These are phyloP conservation scores for Ceyx erithaca DNA, from an alignment of 2,797 vertebrate species.

Conservation along the genomic window DNA sequence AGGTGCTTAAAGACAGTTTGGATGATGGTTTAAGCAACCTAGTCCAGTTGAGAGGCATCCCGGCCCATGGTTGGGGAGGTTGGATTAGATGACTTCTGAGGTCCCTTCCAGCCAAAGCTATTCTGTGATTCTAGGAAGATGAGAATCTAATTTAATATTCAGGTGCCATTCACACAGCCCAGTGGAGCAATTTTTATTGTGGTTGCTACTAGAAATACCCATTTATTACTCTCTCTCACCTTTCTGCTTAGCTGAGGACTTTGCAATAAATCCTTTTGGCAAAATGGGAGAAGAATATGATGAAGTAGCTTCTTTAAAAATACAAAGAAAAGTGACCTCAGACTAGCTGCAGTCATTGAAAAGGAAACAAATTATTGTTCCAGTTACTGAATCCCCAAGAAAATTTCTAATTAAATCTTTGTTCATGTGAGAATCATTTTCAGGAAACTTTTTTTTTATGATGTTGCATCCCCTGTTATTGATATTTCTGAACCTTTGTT, in stretches of 20 bases:
- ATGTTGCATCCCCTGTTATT: not conserved
- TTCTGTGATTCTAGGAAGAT: not conserved
- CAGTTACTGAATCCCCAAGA: not conserved
- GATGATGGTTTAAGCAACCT: no score
- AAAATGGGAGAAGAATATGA: not conserved
- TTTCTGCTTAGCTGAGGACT: not conserved
- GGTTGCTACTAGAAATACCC: not conserved
- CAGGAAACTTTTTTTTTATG: not conserved
- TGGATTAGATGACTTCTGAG: no score
- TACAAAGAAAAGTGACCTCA: not conserved
- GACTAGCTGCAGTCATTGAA: not conserved
- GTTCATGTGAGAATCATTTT: not conserved
- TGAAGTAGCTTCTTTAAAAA: constrained; percentile 9
- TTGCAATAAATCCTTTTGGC: constrained; percentile 11
- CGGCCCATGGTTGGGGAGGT: no score
- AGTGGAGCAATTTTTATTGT: not conserved
- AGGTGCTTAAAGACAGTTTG: no score
- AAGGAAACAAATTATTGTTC: constrained; percentile 16
- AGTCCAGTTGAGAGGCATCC: no score
- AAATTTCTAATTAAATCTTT: not conserved
- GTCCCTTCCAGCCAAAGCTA: no score
- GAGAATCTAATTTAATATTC: not conserved
- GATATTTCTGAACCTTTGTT: not conserved
- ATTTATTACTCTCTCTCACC: not conserved
- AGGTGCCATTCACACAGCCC: not conserved